Evolutionary conservation across 2,113 vertebrate genomes (phyloP).

Genomic region (Anas platyrhynchos): DNA sequence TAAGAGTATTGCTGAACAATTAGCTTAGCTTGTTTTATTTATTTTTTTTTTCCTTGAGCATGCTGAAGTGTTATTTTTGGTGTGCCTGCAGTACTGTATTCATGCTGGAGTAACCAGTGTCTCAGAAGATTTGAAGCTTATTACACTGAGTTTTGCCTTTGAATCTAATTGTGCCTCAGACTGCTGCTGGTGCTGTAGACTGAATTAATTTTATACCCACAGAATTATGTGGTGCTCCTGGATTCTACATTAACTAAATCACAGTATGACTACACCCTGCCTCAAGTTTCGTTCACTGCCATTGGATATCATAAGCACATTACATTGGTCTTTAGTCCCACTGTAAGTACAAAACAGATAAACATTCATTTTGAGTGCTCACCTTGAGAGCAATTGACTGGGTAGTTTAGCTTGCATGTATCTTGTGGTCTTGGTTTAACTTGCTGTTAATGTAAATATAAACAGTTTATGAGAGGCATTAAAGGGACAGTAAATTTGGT

Average conservation of each 20-base stretch:
- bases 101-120: neutral
- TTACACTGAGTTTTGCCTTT: neutral
- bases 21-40: neutral
- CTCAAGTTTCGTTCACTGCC: slow-evolving; percentile 92
- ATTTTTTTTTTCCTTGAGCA: neutral
- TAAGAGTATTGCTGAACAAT: slow-evolving; percentile 43
- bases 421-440: neutral
- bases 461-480: neutral
- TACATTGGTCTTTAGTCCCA: slow-evolving; percentile 91
- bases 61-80: neutral
- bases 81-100: neutral
- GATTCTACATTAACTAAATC: slow-evolving; percentile 90
- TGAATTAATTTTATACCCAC: neutral
- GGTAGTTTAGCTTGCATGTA: neutral
- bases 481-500: neutral
- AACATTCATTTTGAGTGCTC: neutral
- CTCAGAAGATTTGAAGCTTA: neutral
- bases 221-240: slow-evolving; percentile 92
- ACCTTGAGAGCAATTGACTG: neutral
- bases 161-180: neutral
- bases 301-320: slow-evolving; percentile 93
- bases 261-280: slow-evolving; percentile 92
- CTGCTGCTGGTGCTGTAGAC: neutral
- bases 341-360: slow-evolving; percentile 76
- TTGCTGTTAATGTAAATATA: neutral